These are phyloP conservation scores for Pseudopodoces humilis DNA, from an alignment of 2,113 vertebrate genomes.

Conservation along the genomic window DNA sequence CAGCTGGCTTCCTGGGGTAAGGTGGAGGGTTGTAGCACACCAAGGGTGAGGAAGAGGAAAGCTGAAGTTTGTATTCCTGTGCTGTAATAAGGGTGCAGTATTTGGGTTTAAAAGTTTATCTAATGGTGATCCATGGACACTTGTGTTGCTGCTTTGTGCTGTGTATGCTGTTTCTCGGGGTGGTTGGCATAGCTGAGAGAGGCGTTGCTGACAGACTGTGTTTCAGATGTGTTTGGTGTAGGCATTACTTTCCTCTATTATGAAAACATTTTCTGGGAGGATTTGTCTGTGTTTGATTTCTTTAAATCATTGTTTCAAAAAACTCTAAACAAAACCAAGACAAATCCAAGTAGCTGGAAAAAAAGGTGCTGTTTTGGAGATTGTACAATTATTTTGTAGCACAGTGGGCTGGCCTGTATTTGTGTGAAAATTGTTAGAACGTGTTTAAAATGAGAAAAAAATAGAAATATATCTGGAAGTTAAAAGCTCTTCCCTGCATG, in stretches of 20 bases:
- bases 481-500: background rate
- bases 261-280: background rate
- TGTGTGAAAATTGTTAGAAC: background rate
- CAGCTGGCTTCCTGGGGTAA: background rate
- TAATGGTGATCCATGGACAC: background rate
- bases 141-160: background rate
- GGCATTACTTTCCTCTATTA: background rate
- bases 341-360: background rate
- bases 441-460: background rate
- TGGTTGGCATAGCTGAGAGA: background rate
- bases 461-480: background rate
- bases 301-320: background rate
- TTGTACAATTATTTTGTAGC: background rate
- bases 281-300: background rate
- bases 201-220: background rate
- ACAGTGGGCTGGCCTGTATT: background rate
- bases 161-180: background rate
- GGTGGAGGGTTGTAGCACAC: background rate
- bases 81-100: background rate
- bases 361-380: background rate
- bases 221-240: background rate
- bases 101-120: background rate
- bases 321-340: background rate
- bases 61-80: background rate
- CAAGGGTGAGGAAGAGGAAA: background rate